Evolutionary conservation across 2,113 vertebrate genomes (phyloP).

Genomic region (Glaucidium brasilianum): DNA sequence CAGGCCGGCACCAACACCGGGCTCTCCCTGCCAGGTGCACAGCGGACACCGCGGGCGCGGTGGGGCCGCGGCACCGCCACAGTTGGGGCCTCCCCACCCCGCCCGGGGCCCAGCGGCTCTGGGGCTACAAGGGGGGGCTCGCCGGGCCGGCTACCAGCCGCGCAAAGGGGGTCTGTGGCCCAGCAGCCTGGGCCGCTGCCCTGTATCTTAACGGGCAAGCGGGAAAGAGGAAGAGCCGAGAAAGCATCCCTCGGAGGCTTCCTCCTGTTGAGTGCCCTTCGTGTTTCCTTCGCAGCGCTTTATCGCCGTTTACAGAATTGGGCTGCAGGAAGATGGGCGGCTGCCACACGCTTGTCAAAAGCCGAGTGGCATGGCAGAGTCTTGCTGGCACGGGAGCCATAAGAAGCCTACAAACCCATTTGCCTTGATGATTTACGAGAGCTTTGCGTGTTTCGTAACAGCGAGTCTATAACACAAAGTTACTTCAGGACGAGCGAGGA

Average conservation of each 20-base stretch:
- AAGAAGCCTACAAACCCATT: background rate
- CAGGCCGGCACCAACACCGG: background rate
- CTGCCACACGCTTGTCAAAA: background rate
- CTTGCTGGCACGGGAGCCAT: background rate
- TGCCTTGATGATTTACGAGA: background rate
- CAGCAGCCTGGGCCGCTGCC: background rate
- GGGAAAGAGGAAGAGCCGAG: background rate
- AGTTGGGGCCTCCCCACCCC: too few relatives aligned
- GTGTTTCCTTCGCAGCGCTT: background rate
- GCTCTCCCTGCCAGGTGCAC: background rate
- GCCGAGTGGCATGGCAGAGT: background rate
- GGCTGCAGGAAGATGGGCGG: background rate
- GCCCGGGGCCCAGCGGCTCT: background rate
- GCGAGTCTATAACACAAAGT: background rate
- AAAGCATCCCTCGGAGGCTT: background rate
- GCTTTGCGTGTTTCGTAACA: background rate
- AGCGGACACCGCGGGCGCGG: background rate
- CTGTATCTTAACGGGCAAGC: background rate
- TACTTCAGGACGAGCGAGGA: background rate
- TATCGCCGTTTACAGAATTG: background rate
- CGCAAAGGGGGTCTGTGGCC: background rate
- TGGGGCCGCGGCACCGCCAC: background rate
- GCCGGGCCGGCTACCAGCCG: accelerated
- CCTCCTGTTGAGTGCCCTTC: background rate
- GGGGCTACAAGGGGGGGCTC: accelerated